Evolutionary conservation across 2,797 vertebrate species (phyloP), one percentile per base, ranked within the genome.

Genomic region (Sebastes dallii): DNA sequence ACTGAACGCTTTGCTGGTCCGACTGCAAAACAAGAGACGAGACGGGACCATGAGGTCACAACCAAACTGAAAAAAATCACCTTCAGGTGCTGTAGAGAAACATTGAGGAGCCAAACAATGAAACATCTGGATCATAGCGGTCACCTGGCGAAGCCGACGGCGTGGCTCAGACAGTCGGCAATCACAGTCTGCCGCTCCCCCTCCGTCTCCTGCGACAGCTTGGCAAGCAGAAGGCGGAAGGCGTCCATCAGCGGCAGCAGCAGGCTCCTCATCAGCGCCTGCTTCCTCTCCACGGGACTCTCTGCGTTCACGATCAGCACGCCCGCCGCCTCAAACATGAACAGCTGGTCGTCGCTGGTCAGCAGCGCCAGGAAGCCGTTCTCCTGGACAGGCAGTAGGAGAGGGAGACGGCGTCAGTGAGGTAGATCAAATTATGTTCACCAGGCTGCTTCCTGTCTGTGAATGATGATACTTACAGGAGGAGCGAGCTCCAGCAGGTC

Each of bases 1-100:
- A 94, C 98, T 99, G 95, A 99, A 99, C 18, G 98, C 98, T 89
- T 99, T 99, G 92, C 98, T 99, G 90, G 98, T 99, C 86, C 98
- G 98, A 77, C 98, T 99, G 90, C 8, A 77, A 2, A 14, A 52
- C 18, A 5, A 5, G 20, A 52, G 50, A n/a, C 7, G 50, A 52
- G 20, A 52, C 20, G 20, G 50, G 42, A 46, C 42, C 16, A 46
- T 8, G 16, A 46, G 42, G 46, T 50, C 46, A 50, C 16, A 50
- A 50, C 46, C 46, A 46, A 46, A 46, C 42, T 46, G 46, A 46
- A 0, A 50, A 50, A 50, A 20, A 50, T 20, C 18, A 50, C 46
- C 46, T 50, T 50, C 46, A 50, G 46, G 46, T 46, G 14, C 16
- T 46, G 42, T 18, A 46, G 42, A 46, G 42, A 46, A 46, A 18